Conservation (phyloP, 1,140 invertebrate species). For the Drosophila prosaltans region DNA sequence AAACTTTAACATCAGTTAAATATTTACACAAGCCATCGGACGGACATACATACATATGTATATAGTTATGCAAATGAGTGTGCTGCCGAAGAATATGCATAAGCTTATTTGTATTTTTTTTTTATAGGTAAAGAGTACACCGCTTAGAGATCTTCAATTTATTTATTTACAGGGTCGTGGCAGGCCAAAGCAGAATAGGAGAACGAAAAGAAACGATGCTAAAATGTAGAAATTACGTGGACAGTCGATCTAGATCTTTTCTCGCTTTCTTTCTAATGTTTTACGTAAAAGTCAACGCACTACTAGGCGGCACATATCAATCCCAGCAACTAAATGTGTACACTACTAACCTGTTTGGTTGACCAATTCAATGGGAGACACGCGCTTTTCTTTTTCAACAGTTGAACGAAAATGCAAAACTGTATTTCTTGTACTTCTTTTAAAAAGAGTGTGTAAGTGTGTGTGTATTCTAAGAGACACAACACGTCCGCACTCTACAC, state of each 20-base stretch:
- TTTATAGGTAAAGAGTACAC: background rate
- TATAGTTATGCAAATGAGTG: no score
- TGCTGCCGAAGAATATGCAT: no score
- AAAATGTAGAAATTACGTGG: background rate
- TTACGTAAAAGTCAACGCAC: slow-evolving; percentile 26
- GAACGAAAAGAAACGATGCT: background rate
- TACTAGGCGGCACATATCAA: background rate
- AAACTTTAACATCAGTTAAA: no score
- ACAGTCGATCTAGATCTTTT: background rate
- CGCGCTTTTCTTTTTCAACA: slow-evolving; percentile 47
- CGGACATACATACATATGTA: no score
- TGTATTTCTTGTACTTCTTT: slow-evolving; percentile 15
- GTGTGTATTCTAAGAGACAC: slow-evolving; percentile 4
- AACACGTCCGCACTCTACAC: slow-evolving; percentile 54
- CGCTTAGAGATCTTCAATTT: background rate
- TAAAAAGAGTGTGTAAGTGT: background rate
- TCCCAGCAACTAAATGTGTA: slow-evolving; percentile 1
- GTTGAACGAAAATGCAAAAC: slow-evolving; percentile 24
- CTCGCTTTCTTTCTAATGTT: background rate
- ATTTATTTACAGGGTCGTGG: background rate
- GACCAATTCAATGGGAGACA: slow-evolving; percentile 38
- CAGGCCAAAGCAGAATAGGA: background rate
- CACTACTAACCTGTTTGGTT: slow-evolving; percentile 70
- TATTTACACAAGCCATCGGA: no score
- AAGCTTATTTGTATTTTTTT: no score